A percentile compares a stretch with the other conserved stretches of the same genome.
Evolutionary conservation across 2,888 invertebrate genomes (phyloP).

Genomic region (Aphrophora alni): DNA sequence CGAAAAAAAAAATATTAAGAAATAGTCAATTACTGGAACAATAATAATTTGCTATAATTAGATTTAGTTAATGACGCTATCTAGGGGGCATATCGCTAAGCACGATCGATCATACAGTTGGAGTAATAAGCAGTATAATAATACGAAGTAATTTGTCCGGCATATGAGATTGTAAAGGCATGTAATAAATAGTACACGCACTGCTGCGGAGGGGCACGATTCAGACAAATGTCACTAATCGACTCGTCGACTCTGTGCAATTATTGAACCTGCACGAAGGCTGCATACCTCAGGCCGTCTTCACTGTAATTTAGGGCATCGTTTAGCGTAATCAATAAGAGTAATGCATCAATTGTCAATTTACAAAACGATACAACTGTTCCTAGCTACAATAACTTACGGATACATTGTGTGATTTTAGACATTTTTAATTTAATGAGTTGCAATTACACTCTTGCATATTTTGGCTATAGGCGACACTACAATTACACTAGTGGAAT

Average conservation of each 20-base stretch:
- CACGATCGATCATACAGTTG: not conserved
- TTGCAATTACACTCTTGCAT: not conserved
- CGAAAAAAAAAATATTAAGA: not conserved
- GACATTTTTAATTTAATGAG: too few relatives aligned
- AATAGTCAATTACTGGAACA: not conserved
- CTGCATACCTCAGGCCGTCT: not conserved
- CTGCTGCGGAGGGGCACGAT: not conserved
- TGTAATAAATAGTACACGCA: not conserved
- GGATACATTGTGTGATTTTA: not conserved
- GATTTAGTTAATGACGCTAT: not conserved
- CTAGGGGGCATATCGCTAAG: not conserved
- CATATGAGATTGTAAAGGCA: not conserved
- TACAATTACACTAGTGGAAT: not conserved
- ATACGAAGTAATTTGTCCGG: not conserved
- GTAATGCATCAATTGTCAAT: not conserved
- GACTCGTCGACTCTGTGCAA: not conserved
- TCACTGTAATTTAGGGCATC: not conserved
- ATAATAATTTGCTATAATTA: not conserved
- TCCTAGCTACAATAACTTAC: not conserved
- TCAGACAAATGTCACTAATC: not conserved
- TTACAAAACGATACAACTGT: not conserved
- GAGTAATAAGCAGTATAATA: not conserved
- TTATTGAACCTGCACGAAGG: not conserved
- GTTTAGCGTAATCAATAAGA: not conserved
- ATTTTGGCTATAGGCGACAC: not conserved